Percentiles rank a stretch among this genome's conserved stretches.
phyloP scores from a whole-genome alignment of 2,113 vertebrate species.

The Cyprinodon tularosa region DNA sequence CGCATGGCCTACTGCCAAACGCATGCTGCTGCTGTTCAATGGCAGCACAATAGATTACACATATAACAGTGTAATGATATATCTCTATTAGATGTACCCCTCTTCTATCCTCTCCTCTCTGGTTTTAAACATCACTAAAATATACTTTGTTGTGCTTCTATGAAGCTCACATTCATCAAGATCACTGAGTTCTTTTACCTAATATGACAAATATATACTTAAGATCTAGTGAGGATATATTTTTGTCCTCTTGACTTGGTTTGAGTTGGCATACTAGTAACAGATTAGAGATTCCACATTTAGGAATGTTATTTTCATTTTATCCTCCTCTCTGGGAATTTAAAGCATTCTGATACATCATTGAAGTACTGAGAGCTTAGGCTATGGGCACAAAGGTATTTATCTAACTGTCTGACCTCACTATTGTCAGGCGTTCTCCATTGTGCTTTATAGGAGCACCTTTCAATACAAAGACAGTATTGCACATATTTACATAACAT shows the following conservation, averaged over 20 bases:
- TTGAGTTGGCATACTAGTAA: not conserved
- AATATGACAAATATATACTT: not conserved
- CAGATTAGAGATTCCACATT: not conserved
- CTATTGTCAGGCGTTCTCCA: slow-evolving; percentile 12
- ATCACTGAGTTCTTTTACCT: not conserved
- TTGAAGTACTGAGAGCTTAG: not conserved
- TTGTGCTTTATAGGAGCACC: not conserved
- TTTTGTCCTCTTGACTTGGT: not conserved
- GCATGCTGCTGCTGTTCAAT: slow-evolving; percentile 67
- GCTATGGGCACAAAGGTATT: not conserved
- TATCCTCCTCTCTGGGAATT: not conserved
- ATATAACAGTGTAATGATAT: slow-evolving; percentile 73
- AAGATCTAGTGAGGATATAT: not conserved
- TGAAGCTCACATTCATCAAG: not conserved
- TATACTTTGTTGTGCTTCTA: not conserved
- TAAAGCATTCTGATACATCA: not conserved
- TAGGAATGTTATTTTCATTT: not conserved
- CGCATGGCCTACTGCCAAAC: slow-evolving; percentile 59
- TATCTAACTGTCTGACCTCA: slow-evolving; percentile 11
- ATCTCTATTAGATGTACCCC: slow-evolving; percentile 58
- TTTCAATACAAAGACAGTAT: slow-evolving; percentile 17
- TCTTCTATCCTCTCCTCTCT: slow-evolving; percentile 21
- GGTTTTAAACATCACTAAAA: slow-evolving; percentile 1
- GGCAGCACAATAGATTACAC: slow-evolving; percentile 69
- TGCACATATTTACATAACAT: slow-evolving; percentile 25